A percentile compares a stretch with the other conserved stretches of the same genome.
phyloP scores from a whole-genome alignment of 1,140 invertebrate genomes.

The Chlorops oryzae region DNA sequence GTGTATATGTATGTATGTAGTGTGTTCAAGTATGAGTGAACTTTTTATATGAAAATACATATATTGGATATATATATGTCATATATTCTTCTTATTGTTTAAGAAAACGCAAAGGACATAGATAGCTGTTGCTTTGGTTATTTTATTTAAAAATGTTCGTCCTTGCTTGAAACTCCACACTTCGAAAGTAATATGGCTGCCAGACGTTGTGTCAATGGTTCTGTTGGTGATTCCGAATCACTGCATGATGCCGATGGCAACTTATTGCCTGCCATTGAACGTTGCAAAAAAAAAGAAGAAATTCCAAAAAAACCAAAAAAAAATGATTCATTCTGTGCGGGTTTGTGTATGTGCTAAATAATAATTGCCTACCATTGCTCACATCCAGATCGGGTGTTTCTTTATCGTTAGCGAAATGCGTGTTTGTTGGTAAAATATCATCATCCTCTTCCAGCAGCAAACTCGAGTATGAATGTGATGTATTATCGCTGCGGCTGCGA shows the following conservation, averaged over 20 bases:
- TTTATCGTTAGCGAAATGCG: constrained; percentile 28
- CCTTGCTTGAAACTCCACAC: constrained; percentile 32
- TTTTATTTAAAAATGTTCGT: constrained; percentile 11
- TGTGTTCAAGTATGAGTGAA: too few relatives aligned
- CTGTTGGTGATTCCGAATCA: constrained; percentile 57
- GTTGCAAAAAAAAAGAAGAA: too few relatives aligned
- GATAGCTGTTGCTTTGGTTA: constrained; percentile 11
- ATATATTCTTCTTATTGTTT: background rate
- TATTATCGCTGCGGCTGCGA: constrained; percentile 37
- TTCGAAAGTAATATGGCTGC: constrained; percentile 50
- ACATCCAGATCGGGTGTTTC: constrained; percentile 32
- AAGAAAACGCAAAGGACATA: background rate
- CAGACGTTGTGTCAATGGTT: constrained; percentile 53
- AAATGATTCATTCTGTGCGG: background rate
- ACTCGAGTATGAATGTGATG: constrained; percentile 45
- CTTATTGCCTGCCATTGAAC: constrained; percentile 39
- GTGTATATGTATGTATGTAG: too few relatives aligned
- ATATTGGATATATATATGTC: background rate
- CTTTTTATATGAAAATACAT: background rate
- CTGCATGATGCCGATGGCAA: constrained; percentile 48
- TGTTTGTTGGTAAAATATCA: constrained; percentile 36
- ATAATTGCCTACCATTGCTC: constrained; percentile 28
- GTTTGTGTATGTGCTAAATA: too few relatives aligned
- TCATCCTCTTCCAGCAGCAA: constrained; percentile 45
- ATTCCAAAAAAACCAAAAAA: too few relatives aligned